Evolutionary conservation across 2,113 vertebrate genomes (phyloP).

Genomic region (Scolopax mira): DNA sequence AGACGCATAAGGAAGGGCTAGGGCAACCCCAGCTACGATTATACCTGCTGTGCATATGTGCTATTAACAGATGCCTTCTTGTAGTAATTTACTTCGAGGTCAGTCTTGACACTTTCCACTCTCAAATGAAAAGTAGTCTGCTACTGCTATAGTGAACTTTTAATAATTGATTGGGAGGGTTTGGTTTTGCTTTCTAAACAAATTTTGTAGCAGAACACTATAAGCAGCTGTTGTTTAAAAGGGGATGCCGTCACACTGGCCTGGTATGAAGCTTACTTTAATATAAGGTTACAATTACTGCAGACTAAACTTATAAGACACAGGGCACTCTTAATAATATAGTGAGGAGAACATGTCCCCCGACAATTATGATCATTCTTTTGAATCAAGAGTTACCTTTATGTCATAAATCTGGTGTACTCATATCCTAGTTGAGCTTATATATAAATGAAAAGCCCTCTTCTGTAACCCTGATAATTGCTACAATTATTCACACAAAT

Average conservation of each 20-base stretch:
- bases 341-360: neutral
- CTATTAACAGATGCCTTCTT: constrained; percentile 23
- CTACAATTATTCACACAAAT: constrained; percentile 66
- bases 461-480: constrained; percentile 27
- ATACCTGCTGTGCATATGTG: constrained; percentile 17
- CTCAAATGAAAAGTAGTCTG: neutral
- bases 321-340: neutral
- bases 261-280: neutral
- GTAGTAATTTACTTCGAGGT: constrained; percentile 46
- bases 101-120: neutral
- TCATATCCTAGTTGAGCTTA: neutral
- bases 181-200: neutral
- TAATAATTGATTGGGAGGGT: neutral
- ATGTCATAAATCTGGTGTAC: neutral
- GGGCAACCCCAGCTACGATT: constrained; percentile 10
- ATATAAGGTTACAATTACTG: neutral
- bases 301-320: neutral
- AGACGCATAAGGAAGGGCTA: neutral
- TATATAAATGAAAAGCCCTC: constrained; percentile 36
- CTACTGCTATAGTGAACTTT: neutral
- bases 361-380: neutral
- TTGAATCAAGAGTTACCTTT: constrained; percentile 19
- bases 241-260: neutral
- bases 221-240: neutral
- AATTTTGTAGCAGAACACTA: neutral